Percentiles rank a stretch among this genome's conserved stretches.
Conservation (phyloP, 2,888 invertebrate genomes). For the Metopia argyrocephala region DNA sequence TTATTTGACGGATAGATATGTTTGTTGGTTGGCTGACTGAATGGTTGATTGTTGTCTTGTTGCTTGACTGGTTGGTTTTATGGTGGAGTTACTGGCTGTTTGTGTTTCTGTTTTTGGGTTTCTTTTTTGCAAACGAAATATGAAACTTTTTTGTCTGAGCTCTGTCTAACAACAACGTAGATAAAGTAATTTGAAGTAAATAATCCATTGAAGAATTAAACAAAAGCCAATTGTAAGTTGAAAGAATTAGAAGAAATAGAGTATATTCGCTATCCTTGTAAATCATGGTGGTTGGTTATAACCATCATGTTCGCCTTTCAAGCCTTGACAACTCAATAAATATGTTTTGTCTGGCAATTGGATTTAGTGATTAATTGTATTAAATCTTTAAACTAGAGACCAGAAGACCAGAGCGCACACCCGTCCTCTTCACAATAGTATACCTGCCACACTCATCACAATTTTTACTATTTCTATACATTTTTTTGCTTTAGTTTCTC, state of each 20-base stretch:
- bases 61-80: constrained; percentile 12
- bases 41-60: constrained; percentile 9
- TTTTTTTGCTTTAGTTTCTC: constrained; percentile 35
- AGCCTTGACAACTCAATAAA: constrained; percentile 64
- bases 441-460: constrained; percentile 51
- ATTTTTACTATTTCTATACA: constrained; percentile 15
- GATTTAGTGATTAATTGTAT: constrained; percentile 64
- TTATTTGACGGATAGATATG: background rate
- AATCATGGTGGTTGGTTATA: constrained; percentile 4
- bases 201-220: constrained; percentile 39
- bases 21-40: background rate
- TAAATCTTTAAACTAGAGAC: constrained; percentile 42
- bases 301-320: constrained; percentile 55
- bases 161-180: constrained; percentile 58
- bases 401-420: constrained; percentile 4
- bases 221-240: background rate
- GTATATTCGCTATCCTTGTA: background rate
- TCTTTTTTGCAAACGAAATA: constrained; percentile 45
- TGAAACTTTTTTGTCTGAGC: constrained; percentile 63
- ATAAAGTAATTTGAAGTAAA: constrained; percentile 50
- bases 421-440: constrained; percentile 33
- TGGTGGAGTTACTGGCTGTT: background rate
- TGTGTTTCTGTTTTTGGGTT: background rate
- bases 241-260: too few species aligned
- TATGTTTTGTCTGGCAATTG: constrained; percentile 63